These are phyloP conservation scores for Morelia viridis DNA, from an alignment of 2,797 vertebrate genomes.

Conservation along the genomic window DNA sequence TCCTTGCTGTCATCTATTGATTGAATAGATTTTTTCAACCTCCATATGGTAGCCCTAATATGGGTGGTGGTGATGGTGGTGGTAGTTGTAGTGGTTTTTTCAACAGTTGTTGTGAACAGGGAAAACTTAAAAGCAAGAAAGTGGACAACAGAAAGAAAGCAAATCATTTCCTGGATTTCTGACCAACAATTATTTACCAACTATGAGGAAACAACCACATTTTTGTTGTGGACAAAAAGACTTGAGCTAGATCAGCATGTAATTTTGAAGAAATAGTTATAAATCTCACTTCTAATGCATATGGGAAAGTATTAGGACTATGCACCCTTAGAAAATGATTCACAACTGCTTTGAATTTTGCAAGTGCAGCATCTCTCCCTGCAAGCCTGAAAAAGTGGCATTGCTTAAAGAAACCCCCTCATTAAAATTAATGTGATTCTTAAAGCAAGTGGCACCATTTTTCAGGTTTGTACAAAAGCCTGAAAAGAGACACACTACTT, in stretches of 20 bases:
- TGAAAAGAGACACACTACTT: not conserved
- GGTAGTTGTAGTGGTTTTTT: not conserved
- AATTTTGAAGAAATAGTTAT: conserved; percentile 18
- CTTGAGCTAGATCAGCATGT: not conserved
- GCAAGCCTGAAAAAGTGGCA: not conserved
- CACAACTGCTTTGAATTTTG: not conserved
- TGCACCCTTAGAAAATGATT: not conserved
- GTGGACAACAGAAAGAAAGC: conserved; percentile 13
- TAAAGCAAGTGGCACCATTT: not conserved
- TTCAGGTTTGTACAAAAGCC: not conserved
- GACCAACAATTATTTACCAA: not conserved
- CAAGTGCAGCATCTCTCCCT: not conserved
- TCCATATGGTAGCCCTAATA: not conserved
- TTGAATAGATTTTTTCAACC: not conserved
- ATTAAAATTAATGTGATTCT: not conserved
- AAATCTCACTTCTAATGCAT: conserved; percentile 5
- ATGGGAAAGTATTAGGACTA: conserved; percentile 8
- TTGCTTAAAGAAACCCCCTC: not conserved
- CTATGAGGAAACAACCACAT: conserved; percentile 23
- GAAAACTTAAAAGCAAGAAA: conserved; percentile 15
- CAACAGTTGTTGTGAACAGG: conserved; percentile 25
- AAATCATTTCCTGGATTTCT: conserved; percentile 34
- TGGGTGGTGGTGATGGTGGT: not conserved
- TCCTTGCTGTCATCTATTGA: not conserved
- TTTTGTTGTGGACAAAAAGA: conserved; percentile 5